phyloP scores from a whole-genome alignment of 2,797 vertebrate species.

The Cirrhinus molitorella region DNA sequence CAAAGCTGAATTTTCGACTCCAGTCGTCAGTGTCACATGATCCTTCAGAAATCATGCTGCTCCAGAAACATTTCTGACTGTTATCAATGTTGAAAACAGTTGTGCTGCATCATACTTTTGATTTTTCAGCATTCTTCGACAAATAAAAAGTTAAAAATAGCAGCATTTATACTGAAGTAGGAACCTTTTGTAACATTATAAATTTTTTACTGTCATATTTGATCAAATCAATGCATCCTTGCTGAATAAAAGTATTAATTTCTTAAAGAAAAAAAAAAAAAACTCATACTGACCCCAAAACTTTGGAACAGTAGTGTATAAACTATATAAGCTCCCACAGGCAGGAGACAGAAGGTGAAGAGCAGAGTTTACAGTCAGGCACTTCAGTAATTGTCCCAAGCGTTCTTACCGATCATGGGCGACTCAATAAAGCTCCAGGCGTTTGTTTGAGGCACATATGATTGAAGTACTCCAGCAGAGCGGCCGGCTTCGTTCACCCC shows the following conservation, averaged over 20 bases:
- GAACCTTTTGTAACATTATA: neutral
- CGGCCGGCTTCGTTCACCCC: slow-evolving; percentile 95
- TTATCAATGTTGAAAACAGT: neutral
- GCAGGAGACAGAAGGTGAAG: neutral
- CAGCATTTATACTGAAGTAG: neutral
- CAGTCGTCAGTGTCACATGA: neutral
- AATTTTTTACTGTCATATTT: neutral
- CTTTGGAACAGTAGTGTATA: neutral
- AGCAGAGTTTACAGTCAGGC: neutral
- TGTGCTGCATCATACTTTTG: neutral
- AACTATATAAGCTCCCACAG: neutral
- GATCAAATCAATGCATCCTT: neutral
- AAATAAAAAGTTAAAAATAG: neutral
- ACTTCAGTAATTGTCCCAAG: neutral
- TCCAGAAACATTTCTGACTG: neutral
- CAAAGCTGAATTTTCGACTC: neutral
- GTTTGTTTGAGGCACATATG: slow-evolving; percentile 92
- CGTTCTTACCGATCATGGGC: slow-evolving; percentile 93
- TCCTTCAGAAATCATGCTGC: neutral
- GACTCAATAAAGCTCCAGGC: slow-evolving; percentile 98
- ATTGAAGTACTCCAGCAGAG: slow-evolving; percentile 93
- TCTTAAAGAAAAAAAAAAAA: neutral
- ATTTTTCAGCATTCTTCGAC: neutral
- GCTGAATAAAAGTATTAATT: neutral
- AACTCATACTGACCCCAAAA: neutral